These are phyloP conservation scores for Xenopus laevis DNA, from an alignment of 2,113 vertebrate species.

Conservation along the genomic window DNA sequence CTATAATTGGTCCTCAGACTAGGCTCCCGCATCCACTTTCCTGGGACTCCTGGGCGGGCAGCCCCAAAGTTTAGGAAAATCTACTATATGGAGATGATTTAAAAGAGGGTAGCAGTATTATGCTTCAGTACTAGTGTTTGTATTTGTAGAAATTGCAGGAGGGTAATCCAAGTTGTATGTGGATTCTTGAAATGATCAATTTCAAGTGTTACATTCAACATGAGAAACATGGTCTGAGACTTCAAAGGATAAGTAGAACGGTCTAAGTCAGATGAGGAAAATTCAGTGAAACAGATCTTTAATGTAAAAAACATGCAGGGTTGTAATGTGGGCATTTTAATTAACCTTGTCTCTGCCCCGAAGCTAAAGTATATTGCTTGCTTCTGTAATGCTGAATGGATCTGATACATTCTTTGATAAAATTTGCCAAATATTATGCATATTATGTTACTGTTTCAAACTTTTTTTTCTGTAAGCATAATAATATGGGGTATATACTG, in stretches of 20 bases:
- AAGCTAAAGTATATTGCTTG: background rate
- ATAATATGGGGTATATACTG: slow-evolving; percentile 5
- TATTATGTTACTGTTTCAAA: slow-evolving; percentile 8
- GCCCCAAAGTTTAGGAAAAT: too few relatives aligned
- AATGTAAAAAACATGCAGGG: slow-evolving; percentile 22
- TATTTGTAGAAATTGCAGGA: background rate
- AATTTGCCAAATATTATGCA: slow-evolving; percentile 7
- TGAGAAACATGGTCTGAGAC: slow-evolving; percentile 8
- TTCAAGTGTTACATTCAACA: slow-evolving; percentile 8
- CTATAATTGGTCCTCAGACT: too few relatives aligned
- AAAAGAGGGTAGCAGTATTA: too few relatives aligned
- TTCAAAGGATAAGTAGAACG: slow-evolving; percentile 14
- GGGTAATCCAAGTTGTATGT: background rate
- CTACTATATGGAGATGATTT: too few relatives aligned
- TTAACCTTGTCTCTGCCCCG: slow-evolving; percentile 19
- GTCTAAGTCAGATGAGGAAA: slow-evolving; percentile 5
- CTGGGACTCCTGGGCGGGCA: too few relatives aligned
- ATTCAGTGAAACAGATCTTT: slow-evolving; percentile 3
- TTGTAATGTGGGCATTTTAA: slow-evolving; percentile 29
- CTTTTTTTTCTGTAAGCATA: background rate
- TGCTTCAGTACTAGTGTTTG: too few relatives aligned
- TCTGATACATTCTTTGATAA: slow-evolving; percentile 4
- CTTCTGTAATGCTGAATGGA: slow-evolving; percentile 4
- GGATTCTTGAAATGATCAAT: background rate
- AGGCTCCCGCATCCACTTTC: too few relatives aligned